Conservation (phyloP, 2,888 invertebrate genomes). For the Enoplolaimus lenunculus region DNA sequence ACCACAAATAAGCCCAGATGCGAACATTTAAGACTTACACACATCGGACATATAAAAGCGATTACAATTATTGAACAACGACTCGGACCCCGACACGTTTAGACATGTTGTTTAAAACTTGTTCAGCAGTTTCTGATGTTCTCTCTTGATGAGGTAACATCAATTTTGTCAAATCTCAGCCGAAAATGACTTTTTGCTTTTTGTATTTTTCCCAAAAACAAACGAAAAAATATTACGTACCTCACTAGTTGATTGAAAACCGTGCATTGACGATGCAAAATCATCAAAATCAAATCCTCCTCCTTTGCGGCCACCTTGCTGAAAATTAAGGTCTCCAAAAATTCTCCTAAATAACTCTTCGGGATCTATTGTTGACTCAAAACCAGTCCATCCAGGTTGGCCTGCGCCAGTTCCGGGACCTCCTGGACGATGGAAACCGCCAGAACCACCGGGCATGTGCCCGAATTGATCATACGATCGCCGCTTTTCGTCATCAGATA, state of each 20-base stretch:
- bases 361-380: conserved; percentile 74
- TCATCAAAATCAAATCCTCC: conserved; percentile 54
- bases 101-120: too few relatives aligned
- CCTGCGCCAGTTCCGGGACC: background rate
- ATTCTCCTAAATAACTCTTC: conserved; percentile 91
- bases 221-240: too few relatives aligned
- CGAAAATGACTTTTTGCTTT: too few relatives aligned
- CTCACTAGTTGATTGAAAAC: conserved; percentile 80
- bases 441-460: conserved; percentile 32
- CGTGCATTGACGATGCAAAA: conserved; percentile 72
- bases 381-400: conserved; percentile 51
- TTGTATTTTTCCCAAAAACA: too few relatives aligned
- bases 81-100: too few relatives aligned
- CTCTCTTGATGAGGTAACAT: too few relatives aligned
- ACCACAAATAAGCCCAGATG: too few relatives aligned
- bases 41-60: too few relatives aligned
- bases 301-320: conserved; percentile 61
- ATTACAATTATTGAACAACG: too few relatives aligned
- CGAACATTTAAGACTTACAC: too few relatives aligned
- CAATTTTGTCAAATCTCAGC: too few relatives aligned
- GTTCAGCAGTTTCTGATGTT: too few relatives aligned
- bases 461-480: conserved; percentile 88
- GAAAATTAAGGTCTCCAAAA: conserved; percentile 54
- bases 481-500: conserved; percentile 76
- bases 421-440: background rate